Percentiles rank a stretch among this genome's conserved stretches.
Conservation (phyloP, 2,888 invertebrate species). For the Lysandra bellargus region DNA sequence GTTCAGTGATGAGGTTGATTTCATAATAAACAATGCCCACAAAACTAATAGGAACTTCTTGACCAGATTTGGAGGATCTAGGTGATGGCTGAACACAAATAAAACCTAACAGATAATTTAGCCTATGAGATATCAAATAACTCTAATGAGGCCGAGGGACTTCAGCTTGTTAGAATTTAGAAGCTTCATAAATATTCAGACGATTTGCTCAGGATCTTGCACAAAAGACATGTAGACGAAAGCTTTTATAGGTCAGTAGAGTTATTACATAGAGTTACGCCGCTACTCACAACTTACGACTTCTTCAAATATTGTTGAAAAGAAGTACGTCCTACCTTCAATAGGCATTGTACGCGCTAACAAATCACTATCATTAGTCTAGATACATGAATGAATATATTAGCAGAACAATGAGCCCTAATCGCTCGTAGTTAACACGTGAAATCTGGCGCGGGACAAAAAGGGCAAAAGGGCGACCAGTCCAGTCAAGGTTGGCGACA, state of each 20-base stretch:
- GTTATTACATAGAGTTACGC: background rate
- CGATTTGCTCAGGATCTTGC: background rate
- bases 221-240: background rate
- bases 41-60: background rate
- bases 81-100: background rate
- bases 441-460: conserved; percentile 19
- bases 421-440: background rate
- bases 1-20: too few species aligned
- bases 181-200: too few species aligned
- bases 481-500: conserved; percentile 22
- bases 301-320: background rate
- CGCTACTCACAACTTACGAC: background rate
- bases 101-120: background rate
- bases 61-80: background rate
- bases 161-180: background rate
- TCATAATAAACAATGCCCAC: too few species aligned
- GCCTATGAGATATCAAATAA: background rate
- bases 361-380: conserved; percentile 16
- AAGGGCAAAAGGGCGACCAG: conserved; percentile 28
- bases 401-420: conserved; percentile 2
- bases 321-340: background rate
- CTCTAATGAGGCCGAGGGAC: background rate
- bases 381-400: conserved; percentile 17
- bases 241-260: background rate
- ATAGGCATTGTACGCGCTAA: conserved; percentile 4